A percentile compares a stretch with the other conserved stretches of the same genome.
phyloP scores from a whole-genome alignment of 1,140 invertebrate species.

The Cotesia typhae region DNA sequence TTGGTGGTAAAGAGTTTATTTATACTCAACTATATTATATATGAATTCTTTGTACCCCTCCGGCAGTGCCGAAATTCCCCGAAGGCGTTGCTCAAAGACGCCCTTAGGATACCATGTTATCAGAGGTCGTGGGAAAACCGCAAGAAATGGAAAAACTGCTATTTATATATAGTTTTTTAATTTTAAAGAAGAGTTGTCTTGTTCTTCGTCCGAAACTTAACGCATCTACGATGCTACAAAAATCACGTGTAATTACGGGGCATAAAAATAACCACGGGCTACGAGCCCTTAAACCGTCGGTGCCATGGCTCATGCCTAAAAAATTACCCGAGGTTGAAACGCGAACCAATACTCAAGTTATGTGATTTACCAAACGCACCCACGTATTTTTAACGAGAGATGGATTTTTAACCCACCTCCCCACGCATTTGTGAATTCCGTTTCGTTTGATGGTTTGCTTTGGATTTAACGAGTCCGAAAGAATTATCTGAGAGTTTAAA shows the following conservation, averaged over 20 bases:
- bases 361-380: too few species aligned
- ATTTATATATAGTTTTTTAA: too few species aligned
- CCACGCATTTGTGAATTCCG: slow-evolving; percentile 1
- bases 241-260: slow-evolving; percentile 63
- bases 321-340: slow-evolving; percentile 7
- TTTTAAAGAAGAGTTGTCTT: too few species aligned
- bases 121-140: slow-evolving; percentile 49
- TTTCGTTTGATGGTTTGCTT: slow-evolving; percentile 11
- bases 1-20: not conserved
- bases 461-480: too few species aligned
- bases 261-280: slow-evolving; percentile 64
- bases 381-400: too few species aligned
- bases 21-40: slow-evolving; percentile 2
- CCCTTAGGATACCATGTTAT: slow-evolving; percentile 31
- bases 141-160: slow-evolving; percentile 18
- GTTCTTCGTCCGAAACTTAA: not conserved
- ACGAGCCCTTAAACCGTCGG: slow-evolving; percentile 23
- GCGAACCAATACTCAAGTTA: too few species aligned
- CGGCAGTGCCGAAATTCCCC: slow-evolving; percentile 15
- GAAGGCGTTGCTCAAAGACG: slow-evolving; percentile 15
- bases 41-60: slow-evolving; percentile 14
- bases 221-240: slow-evolving; percentile 40
- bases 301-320: slow-evolving; percentile 26
- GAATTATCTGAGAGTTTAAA: too few species aligned
- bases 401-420: too few species aligned